phyloP scores from a whole-genome alignment of 2,797 vertebrate species.

The Pipistrellus kuhlii region DNA sequence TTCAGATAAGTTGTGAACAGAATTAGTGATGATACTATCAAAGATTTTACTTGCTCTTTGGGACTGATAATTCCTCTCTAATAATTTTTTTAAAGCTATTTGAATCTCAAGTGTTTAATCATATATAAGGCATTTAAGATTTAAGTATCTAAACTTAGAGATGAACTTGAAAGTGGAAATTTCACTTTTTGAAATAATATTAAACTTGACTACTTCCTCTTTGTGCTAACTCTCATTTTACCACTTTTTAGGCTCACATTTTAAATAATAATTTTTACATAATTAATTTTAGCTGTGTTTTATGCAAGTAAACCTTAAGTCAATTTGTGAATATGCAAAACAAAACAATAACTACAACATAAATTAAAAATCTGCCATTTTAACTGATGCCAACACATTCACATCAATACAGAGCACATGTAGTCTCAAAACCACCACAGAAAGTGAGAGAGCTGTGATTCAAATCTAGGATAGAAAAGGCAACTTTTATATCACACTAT shows the following conservation, averaged over 20 bases:
- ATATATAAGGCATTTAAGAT: not conserved
- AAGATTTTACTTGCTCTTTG: constrained; percentile 21
- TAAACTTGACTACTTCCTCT: not conserved
- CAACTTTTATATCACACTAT: not conserved
- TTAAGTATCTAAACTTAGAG: not conserved
- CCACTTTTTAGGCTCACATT: not conserved
- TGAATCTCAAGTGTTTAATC: constrained; percentile 27
- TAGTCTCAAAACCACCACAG: not conserved
- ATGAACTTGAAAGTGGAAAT: constrained; percentile 3
- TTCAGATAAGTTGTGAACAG: constrained; percentile 50
- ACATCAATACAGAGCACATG: not conserved
- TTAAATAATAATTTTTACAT: not conserved
- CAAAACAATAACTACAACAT: not conserved
- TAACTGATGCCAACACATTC: not conserved
- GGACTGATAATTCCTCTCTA: not conserved
- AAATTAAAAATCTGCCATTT: not conserved
- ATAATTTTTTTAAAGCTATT: constrained; percentile 1
- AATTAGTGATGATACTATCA: constrained; percentile 6
- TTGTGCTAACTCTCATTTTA: not conserved
- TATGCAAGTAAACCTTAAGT: not conserved
- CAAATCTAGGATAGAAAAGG: not conserved
- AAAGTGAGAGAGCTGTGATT: not conserved
- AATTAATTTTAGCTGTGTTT: not conserved
- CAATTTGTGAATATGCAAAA: not conserved
- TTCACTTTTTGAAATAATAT: constrained; percentile 40